Base-by-base conservation (phyloP, 2,113 vertebrate species). In the Pyrgilauda ruficollis region DNA sequence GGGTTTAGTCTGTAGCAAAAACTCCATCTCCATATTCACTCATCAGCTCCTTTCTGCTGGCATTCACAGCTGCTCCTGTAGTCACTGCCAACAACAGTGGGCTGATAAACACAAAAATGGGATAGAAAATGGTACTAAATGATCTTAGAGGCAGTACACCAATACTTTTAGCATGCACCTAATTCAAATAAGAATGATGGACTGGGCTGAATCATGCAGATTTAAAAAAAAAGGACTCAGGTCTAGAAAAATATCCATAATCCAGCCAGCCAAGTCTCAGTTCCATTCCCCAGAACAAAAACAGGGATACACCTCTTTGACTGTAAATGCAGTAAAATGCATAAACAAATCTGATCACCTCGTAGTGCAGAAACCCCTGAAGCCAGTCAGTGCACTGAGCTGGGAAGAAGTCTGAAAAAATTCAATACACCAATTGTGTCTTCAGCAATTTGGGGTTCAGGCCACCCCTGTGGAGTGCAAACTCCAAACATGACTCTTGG, bases 121-220 rank as follows among this genome's bases (percentile, higher is more conserved):
- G 41, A 92, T 15, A 77, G 94, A 84, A 95, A 97, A 84, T 44
- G 63, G 33, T 15, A 84, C 84, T 46, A 81, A 75, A 66, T 39
- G 22, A 77, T 41, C 83, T 72, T 4, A 62, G 66, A 83, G 55
- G 37, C 75, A 70, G 33, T 37, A 74, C 26, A 68, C 20, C 19
- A 28, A 82, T 15, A 85, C 64, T 75, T 55, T 1, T 7, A 81
- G 85, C 93, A 94, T 93, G 85, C 92, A 94, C 66, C 56, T 43
- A 52, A 75, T 75, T 67, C 79, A 81, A 28, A 53, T 37, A 43
- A 43, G 70, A 91, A 66, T 37, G 66, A 96, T 72, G 83, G 64
- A 92, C n/a, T 73, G 47, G 95, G 80, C 68, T 94, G 77, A 92
- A 52, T 70, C 78, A 95, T 96, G 91, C 92, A 94, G 64, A 44